phyloP scores from a whole-genome alignment of 2,797 vertebrate species.

The Rhadinocentrus ornatus region DNA sequence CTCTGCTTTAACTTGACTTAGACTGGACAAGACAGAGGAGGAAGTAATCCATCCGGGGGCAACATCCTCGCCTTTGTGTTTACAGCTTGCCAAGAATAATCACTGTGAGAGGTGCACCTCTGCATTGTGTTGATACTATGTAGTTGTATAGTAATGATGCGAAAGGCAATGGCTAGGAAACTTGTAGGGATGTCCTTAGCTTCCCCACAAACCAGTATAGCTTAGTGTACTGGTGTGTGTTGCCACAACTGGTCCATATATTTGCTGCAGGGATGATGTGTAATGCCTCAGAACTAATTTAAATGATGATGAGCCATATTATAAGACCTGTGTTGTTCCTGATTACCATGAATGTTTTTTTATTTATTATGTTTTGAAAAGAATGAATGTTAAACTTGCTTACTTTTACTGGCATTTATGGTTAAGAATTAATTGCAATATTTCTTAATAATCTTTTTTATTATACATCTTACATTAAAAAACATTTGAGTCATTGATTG shows the following conservation, averaged over 20 bases:
- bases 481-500: too few species aligned
- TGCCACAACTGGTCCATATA: constrained; percentile 57
- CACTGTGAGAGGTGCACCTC: constrained; percentile 33
- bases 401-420: not conserved
- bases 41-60: constrained; percentile 37
- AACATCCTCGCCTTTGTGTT: constrained; percentile 51
- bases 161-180: constrained; percentile 32
- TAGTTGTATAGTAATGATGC: too few species aligned
- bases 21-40: constrained; percentile 27
- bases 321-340: constrained; percentile 20
- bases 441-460: not conserved
- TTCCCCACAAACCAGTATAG: constrained; percentile 44
- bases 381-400: not conserved
- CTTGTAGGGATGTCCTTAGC: constrained; percentile 35
- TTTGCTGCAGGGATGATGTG: constrained; percentile 53
- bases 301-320: constrained; percentile 61
- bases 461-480: too few species aligned
- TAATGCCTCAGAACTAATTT: constrained; percentile 74
- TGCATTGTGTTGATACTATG: not conserved
- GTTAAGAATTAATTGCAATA: not conserved
- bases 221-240: constrained; percentile 48
- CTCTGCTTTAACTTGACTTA: not conserved
- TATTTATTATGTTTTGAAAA: not conserved
- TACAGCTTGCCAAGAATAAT: constrained; percentile 48
- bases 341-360: constrained; percentile 11